Conservation (phyloP, 2,113 vertebrate species). For the Myodes glareolus region DNA sequence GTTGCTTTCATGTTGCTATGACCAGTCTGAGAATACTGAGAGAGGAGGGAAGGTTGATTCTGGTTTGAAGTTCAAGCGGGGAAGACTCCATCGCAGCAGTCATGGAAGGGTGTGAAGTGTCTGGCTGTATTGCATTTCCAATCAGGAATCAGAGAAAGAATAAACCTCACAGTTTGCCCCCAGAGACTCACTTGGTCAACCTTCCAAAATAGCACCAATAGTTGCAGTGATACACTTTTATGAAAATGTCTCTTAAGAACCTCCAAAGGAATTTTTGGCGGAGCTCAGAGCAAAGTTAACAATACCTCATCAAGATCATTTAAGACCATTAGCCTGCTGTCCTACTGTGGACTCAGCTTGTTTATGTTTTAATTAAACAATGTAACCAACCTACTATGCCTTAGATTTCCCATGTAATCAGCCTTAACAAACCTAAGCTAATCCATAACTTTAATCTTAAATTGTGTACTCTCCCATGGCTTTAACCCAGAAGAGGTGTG, state of each 20-base stretch:
- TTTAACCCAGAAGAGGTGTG: neutral
- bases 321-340: neutral
- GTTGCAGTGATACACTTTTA: neutral
- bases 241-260: neutral
- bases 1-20: neutral
- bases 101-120: neutral
- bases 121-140: neutral
- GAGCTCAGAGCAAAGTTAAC: neutral
- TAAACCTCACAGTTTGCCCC: neutral
- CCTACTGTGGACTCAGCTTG: neutral
- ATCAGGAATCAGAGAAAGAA: neutral
- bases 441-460: neutral
- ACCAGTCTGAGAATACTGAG: neutral
- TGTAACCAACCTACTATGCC: neutral
- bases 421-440: neutral
- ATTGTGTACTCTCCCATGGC: neutral
- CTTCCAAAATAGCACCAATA: neutral
- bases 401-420: neutral
- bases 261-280: neutral
- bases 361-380: neutral
- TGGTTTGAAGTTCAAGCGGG: neutral
- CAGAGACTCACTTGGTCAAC: neutral
- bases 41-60: too few species aligned
- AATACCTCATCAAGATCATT: neutral
- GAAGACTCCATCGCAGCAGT: neutral